Base-by-base conservation (phyloP, 2,113 vertebrate genomes). In the Leuciscus idus region DNA sequence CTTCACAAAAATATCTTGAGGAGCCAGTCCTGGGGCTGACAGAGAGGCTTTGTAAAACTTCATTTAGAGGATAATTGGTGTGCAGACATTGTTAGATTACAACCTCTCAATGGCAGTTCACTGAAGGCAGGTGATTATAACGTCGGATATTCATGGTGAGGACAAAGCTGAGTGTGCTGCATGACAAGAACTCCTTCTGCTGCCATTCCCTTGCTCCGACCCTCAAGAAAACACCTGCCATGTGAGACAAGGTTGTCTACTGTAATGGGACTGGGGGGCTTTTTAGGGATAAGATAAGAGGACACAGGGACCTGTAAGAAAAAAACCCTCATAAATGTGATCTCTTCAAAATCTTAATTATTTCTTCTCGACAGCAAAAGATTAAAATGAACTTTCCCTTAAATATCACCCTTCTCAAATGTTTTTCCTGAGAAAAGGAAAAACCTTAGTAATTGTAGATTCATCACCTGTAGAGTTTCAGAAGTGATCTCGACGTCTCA, bases 171-270 rank as follows among this genome's bases (percentile, higher is more conserved):
- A 39, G 66, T 33, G 15, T 52, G 59, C 48, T 86, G 50, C 19
- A 46, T 66, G 73, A 61, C 17, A 72, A 52, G 33, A 83, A n/a
- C 48, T 73, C 19, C 50, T 73, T 43, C 66, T 72, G 66, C 50
- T 83, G 66, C 12, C 64, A 48, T 30, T 82, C 61, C 46, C 1
- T 46, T 6, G 8, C 17, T 17, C 55, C 28, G 28, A 39, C 46
- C 15, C 48, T 78, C 7, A 36, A 72, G 50, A 70, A 66, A 33
- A 83, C 64, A 83, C 48, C 46, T 72, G 66, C 86, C 55, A 46
- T 90, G 88, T 87, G 90, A 92, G 91, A 91, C 91, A 89, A 89
- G 81, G 85, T 88, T 93, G 93, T 93, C 93, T 94, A 93, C 68
- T 39, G 4, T 72, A 72, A 72, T 92, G 91, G 85, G 46, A 26